Evolutionary conservation across 2,797 vertebrate genomes (phyloP).

Genomic region (Paramormyrops hopkinsi): DNA sequence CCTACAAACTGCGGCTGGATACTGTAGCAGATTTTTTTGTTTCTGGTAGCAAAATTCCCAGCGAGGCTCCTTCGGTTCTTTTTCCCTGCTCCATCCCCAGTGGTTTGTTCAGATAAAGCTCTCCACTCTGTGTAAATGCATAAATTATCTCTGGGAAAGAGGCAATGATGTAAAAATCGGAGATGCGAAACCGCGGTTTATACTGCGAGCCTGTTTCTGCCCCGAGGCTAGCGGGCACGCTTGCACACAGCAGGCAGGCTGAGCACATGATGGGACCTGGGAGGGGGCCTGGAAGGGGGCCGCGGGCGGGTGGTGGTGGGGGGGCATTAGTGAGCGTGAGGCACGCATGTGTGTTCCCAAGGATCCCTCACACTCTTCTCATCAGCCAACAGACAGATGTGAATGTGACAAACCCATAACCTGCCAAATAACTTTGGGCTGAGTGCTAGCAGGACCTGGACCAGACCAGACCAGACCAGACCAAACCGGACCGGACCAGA

Average conservation of each 20-base stretch:
- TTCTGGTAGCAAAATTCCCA: constrained; percentile 37
- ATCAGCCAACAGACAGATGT: not conserved
- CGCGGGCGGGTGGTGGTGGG: not conserved
- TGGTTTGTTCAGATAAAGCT: constrained; percentile 55
- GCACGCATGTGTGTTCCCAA: not conserved
- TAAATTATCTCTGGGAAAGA: constrained; percentile 61
- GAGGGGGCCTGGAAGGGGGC: not conserved
- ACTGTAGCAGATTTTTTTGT: not conserved
- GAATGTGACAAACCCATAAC: not conserved
- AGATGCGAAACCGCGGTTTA: constrained; percentile 48
- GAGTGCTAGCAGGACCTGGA: not conserved
- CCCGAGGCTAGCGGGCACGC: constrained; percentile 47
- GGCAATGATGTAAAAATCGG: constrained; percentile 64
- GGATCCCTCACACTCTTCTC: not conserved
- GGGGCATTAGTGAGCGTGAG: not conserved
- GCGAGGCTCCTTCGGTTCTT: constrained; percentile 36
- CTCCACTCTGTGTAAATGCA: constrained; percentile 62
- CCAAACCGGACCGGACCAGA: not conserved
- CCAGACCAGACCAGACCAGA: not conserved
- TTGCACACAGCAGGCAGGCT: constrained; percentile 24
- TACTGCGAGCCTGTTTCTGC: constrained; percentile 41
- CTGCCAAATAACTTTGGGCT: not conserved
- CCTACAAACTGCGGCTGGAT: not conserved
- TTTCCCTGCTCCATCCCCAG: constrained; percentile 44
- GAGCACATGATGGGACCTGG: not conserved